Percentiles rank a stretch among this genome's conserved stretches.
Evolutionary conservation across 2,888 invertebrate genomes (phyloP).

Genomic region (Leptothorax acervorum): DNA sequence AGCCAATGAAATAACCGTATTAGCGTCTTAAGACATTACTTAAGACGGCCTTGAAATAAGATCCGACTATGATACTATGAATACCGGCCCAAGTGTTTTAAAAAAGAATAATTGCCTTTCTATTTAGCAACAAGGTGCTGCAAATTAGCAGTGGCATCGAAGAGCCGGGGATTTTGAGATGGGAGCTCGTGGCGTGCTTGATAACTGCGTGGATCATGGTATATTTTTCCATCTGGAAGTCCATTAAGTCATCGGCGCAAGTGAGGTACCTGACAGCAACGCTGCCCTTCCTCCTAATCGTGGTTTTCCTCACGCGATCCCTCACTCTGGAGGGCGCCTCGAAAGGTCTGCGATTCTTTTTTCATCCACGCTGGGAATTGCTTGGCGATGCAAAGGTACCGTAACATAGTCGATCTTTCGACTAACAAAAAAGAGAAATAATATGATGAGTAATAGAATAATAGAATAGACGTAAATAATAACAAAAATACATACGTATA

Average conservation of each 20-base stretch:
- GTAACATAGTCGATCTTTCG: neutral
- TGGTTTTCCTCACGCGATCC: slow-evolving; percentile 95
- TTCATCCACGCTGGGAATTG: slow-evolving; percentile 94
- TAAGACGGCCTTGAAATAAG: no score
- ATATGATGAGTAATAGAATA: neutral
- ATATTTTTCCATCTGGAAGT: slow-evolving; percentile 98
- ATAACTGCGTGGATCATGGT: slow-evolving; percentile 97
- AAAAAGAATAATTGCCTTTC: slow-evolving; percentile 25
- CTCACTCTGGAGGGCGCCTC: slow-evolving; percentile 95
- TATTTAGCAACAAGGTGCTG: slow-evolving; percentile 92
- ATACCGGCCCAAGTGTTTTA: neutral
- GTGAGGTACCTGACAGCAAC: slow-evolving; percentile 97
- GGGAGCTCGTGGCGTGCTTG: slow-evolving; percentile 96
- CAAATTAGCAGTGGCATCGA: slow-evolving; percentile 94
- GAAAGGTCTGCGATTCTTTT: slow-evolving; percentile 94
- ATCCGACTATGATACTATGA: no score
- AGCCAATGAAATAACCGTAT: no score
- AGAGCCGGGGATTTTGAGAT: slow-evolving; percentile 92
- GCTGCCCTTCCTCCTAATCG: slow-evolving; percentile 95
- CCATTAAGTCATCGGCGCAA: slow-evolving; percentile 96
- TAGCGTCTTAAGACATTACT: no score
- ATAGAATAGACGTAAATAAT: neutral
- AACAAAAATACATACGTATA: no score
- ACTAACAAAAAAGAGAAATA: neutral
- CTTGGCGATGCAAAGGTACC: slow-evolving; percentile 92